phyloP scores from a whole-genome alignment of 2,113 vertebrate species.

The Meleagris gallopavo region DNA sequence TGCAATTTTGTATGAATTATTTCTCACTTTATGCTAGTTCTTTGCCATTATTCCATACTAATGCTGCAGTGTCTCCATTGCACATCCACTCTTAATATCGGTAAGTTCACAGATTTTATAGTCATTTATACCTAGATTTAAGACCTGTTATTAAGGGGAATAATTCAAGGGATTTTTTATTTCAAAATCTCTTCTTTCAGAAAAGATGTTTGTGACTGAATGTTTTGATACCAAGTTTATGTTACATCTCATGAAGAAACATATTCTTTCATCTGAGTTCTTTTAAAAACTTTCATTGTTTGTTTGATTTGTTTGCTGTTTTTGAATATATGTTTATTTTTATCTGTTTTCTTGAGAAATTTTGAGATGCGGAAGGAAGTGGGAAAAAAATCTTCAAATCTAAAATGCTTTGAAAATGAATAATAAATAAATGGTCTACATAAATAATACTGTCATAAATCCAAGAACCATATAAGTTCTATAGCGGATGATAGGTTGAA shows the following conservation, averaged over 20 bases:
- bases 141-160: fast-evolving
- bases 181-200: not conserved
- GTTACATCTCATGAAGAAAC: not conserved
- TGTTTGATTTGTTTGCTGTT: not conserved
- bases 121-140: not conserved
- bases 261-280: not conserved
- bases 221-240: not conserved
- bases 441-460: not conserved
- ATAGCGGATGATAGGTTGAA: not conserved
- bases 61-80: not conserved
- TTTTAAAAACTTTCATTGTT: not conserved
- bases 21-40: not conserved
- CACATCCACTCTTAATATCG: not conserved
- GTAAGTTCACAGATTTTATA: not conserved
- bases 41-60: not conserved
- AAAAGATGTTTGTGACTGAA: not conserved
- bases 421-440: not conserved
- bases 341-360: not conserved
- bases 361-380: not conserved
- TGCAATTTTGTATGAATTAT: not conserved
- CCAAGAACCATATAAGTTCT: not conserved
- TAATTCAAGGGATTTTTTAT: not conserved
- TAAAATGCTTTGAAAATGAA: fast-evolving
- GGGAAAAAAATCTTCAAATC: fast-evolving
- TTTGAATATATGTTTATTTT: not conserved